Base-by-base conservation (phyloP, 2,888 invertebrate species). In the Eilema depressum region DNA sequence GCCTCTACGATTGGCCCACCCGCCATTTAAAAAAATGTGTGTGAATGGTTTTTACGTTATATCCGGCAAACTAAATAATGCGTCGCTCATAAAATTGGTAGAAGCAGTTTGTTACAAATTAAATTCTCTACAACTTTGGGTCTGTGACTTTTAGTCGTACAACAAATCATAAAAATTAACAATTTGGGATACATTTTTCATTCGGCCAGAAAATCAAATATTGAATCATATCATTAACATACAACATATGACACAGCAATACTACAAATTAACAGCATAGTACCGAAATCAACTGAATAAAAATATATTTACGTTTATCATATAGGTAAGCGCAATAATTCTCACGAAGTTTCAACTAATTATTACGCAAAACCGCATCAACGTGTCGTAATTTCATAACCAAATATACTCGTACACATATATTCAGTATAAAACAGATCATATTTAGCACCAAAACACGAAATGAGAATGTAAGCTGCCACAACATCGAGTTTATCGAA, bases 401-500 rank as follows among this genome's bases (percentile, higher is more conserved):
- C 12, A 63, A 69, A 69, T 56, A 41, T 47, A 28, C 30, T n/a
- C n/a, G 20, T 66, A 60, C n/a, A 67, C 67, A 62, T 41, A 17
- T 41, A 71, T 81, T 66, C 23, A n/a, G 4, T 41, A 37, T 26
- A 70, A 70, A 57, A 30, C 26, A 20, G 37, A 17, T 67, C 60
- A 20, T 76, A 69, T 53, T 63, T 66, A 72, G 60, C 57, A 26
- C 53, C 26, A 65, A 41, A 74, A 80, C 64, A 75, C n/a, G 59
- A 72, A 80, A 75, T 80, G 76, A 71, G 70, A 74, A 69, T 73
- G 78, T 78, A 78, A 76, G 73, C 75, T 63, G 53, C 68, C 74
- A 66, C 76, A 81, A 72, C 70, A 66, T 53, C 63, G 59, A 70
- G 74, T 73, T 74, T 82, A 80, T 81, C 71, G 73, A 80, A 83